These are phyloP conservation scores for Neuroscelio doddi DNA, from an alignment of 2,888 invertebrate genomes.

Conservation along the genomic window DNA sequence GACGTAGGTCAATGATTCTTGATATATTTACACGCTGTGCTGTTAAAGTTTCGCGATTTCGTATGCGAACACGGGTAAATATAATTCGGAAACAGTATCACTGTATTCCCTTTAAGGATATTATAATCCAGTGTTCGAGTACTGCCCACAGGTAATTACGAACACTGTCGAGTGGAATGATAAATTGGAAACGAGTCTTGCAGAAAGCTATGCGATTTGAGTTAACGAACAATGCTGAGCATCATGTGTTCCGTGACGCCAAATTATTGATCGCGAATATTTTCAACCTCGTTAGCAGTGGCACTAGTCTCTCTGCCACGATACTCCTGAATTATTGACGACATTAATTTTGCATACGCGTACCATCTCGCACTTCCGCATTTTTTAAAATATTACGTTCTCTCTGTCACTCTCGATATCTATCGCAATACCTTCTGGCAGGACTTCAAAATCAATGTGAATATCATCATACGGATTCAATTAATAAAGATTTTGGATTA, in stretches of 20 bases:
- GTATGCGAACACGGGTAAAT: too few relatives aligned
- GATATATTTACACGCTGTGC: slow-evolving; percentile 1
- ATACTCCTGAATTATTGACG: slow-evolving; percentile 43
- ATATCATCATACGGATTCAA: too few relatives aligned
- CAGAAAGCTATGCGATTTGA: slow-evolving; percentile 20
- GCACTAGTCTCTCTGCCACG: slow-evolving; percentile 28
- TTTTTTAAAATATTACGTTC: slow-evolving; percentile 17
- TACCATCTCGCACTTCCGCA: slow-evolving; percentile 29
- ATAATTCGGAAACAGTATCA: too few relatives aligned
- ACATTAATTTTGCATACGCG: slow-evolving; percentile 34
- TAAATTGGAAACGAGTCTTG: slow-evolving; percentile 25
- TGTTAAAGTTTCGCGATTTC: not conserved
- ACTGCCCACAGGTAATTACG: slow-evolving; percentile 22
- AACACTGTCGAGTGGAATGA: slow-evolving; percentile 20
- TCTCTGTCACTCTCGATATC: slow-evolving; percentile 3
- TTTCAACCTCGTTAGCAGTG: slow-evolving; percentile 42
- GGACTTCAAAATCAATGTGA: too few relatives aligned
- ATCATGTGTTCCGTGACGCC: slow-evolving; percentile 19
- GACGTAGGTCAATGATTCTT: not conserved
- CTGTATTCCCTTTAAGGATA: slow-evolving; percentile 12
- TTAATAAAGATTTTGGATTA: too few relatives aligned
- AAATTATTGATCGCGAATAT: slow-evolving; percentile 46
- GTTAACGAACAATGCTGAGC: slow-evolving; percentile 28
- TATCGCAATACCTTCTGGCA: not conserved
- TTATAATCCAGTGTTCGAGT: slow-evolving; percentile 14